A percentile compares a stretch with the other conserved stretches of the same genome.
phyloP scores from a whole-genome alignment of 2,797 vertebrate species.

The Cryptoprocta ferox region DNA sequence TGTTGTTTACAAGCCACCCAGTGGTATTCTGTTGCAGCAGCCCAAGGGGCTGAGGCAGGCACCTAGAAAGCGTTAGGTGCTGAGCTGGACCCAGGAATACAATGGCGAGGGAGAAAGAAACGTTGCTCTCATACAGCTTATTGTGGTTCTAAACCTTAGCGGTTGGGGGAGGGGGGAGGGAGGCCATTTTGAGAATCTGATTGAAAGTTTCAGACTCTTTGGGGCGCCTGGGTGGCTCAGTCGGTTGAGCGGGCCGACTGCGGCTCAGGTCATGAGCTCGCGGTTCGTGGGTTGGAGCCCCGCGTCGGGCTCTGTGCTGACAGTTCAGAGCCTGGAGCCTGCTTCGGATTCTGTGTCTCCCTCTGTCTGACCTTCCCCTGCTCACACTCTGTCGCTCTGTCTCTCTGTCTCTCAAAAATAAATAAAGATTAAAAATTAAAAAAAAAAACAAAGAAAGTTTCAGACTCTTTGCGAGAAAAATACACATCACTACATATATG shows the following conservation, averaged over 20 bases:
- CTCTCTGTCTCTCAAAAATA: no score
- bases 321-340: no score
- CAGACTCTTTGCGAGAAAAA: not conserved
- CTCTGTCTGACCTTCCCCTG: no score
- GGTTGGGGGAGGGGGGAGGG: not conserved
- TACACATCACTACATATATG: not conserved
- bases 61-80: not conserved
- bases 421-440: no score
- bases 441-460: no score
- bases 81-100: not conserved
- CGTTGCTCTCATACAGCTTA: not conserved
- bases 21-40: not conserved
- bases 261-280: no score
- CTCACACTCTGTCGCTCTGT: no score
- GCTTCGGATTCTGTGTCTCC: no score
- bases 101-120: not conserved
- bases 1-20: not conserved
- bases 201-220: not conserved
- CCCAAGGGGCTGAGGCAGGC: not conserved
- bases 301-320: no score
- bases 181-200: not conserved
- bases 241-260: no score
- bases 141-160: not conserved
- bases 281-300: no score
- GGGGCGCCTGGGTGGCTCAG: no score